Conservation (phyloP, 2,888 invertebrate species). For the Ceriagrion tenellum region DNA sequence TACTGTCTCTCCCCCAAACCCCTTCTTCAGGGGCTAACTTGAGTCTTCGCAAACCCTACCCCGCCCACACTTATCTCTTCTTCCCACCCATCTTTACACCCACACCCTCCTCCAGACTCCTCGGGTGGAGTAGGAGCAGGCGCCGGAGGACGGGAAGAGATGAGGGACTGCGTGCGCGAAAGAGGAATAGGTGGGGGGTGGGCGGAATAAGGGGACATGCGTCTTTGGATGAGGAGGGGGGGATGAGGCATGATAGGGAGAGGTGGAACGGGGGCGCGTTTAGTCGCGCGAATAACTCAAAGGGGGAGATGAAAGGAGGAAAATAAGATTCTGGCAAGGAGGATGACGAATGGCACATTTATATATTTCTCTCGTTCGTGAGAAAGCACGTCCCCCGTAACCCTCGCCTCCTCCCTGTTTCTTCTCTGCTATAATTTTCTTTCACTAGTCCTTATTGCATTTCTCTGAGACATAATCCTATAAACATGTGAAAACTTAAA, state of each 20-base stretch:
- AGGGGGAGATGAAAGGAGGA: constrained; percentile 47
- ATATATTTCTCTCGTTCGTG: constrained; percentile 26
- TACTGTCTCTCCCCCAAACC: not conserved
- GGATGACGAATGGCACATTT: constrained; percentile 30
- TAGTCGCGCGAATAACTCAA: constrained; percentile 45
- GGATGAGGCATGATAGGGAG: constrained; percentile 19
- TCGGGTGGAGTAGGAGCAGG: not conserved
- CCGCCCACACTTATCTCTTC: not conserved
- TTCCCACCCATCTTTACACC: not conserved
- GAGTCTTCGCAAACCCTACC: not conserved
- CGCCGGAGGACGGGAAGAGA: not conserved
- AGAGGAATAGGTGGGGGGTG: not conserved
- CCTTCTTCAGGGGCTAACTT: not conserved
- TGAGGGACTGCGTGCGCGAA: not conserved
- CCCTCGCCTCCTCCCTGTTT: not conserved
- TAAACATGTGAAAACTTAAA: not conserved
- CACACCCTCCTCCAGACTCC: not conserved
- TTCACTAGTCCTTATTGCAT: not conserved
- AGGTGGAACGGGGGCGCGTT: constrained; percentile 35
- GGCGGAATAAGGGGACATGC: not conserved
- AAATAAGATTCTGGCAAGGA: not conserved
- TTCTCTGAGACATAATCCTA: not conserved
- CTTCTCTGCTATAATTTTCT: not conserved
- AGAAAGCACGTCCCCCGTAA: not conserved
- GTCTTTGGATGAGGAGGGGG: not conserved